Conservation (phyloP, 2,888 invertebrate genomes). For the Encarsia formosa region DNA sequence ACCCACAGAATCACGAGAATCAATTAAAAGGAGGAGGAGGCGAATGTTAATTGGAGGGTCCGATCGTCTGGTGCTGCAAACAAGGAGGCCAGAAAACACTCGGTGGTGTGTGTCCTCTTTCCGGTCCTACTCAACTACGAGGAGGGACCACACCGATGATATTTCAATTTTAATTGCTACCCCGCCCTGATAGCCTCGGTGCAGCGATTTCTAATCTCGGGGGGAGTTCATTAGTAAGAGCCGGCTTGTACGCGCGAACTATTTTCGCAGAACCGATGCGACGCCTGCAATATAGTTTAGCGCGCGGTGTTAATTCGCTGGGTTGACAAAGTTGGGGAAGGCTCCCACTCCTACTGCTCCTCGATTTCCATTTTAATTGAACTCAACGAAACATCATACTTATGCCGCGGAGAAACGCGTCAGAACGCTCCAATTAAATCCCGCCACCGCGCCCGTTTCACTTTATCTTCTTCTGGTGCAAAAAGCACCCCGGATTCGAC, state of each 20-base stretch:
- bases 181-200: conserved; percentile 42
- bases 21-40: conserved; percentile 17
- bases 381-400: conserved; percentile 50
- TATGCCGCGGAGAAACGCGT: conserved; percentile 47
- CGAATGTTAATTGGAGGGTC: conserved; percentile 15
- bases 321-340: neutral
- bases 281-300: no score
- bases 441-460: conserved; percentile 35
- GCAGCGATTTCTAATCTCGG: conserved; percentile 44
- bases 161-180: conserved; percentile 48
- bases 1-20: conserved; percentile 8
- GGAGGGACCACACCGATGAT: conserved; percentile 40
- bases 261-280: conserved; percentile 31
- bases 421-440: conserved; percentile 47
- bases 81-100: neutral
- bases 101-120: neutral
- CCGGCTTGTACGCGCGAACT: conserved; percentile 31
- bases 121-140: neutral
- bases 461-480: conserved; percentile 37
- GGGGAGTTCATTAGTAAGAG: conserved; percentile 40
- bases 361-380: conserved; percentile 51
- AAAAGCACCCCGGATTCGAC: no score
- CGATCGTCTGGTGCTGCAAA: neutral
- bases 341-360: conserved; percentile 28
- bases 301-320: conserved; percentile 15